Conservation (phyloP, 2,888 invertebrate species). For the Dione vanillae region DNA sequence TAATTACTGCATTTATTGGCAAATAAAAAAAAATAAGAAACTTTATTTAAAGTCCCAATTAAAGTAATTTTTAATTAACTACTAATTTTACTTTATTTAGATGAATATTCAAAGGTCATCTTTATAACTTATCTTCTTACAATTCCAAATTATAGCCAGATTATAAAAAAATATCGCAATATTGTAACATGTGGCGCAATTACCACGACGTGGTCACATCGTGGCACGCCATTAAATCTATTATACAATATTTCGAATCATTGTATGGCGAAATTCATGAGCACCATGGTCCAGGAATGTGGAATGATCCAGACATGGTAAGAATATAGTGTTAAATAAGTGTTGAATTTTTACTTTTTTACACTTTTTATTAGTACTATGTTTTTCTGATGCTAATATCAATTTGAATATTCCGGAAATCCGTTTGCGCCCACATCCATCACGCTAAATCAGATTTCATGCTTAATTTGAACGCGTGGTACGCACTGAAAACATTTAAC, state of each 20-base stretch:
- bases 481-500: too few species aligned
- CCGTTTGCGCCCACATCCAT: too few species aligned
- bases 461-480: too few species aligned
- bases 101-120: background rate
- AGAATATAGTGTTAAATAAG: constrained; percentile 13
- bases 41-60: too few species aligned
- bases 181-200: constrained; percentile 88
- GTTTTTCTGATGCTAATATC: too few species aligned
- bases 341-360: too few species aligned
- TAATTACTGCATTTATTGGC: too few species aligned
- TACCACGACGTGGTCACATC: constrained; percentile 86
- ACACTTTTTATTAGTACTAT: background rate
- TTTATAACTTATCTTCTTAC: background rate
- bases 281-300: constrained; percentile 86
- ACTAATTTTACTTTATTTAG: too few species aligned
- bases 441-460: too few species aligned
- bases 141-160: constrained; percentile 73
- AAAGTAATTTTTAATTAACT: too few species aligned
- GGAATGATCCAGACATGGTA: constrained; percentile 91
- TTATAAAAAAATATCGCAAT: constrained; percentile 72
- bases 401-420: too few species aligned
- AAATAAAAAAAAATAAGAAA: too few species aligned
- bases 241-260: constrained; percentile 81
- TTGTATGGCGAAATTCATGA: constrained; percentile 73
- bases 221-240: constrained; percentile 80